phyloP scores from a whole-genome alignment of 2,113 vertebrate species.

The Lepidiolamprologus cunningtoni region DNA sequence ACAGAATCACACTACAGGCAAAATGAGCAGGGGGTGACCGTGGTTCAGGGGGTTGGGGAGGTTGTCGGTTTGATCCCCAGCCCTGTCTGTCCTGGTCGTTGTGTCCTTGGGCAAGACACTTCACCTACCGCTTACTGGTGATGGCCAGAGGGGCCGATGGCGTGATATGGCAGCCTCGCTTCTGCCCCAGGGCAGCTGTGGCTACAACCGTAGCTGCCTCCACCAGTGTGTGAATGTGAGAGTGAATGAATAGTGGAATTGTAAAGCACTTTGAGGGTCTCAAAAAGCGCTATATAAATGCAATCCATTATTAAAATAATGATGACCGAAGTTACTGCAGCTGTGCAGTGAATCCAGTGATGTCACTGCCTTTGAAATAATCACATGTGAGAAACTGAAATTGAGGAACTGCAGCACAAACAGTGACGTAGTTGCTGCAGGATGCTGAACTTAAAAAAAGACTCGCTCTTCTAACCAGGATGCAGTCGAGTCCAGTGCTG shows the following conservation, averaged over 20 bases:
- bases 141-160: accelerated
- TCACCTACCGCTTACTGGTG: not conserved
- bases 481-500: not conserved
- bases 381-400: not conserved
- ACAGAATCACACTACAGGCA: not conserved
- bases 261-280: accelerated
- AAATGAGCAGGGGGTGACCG: accelerated
- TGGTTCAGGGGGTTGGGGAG: not conserved
- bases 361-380: not conserved
- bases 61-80: not conserved
- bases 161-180: not conserved
- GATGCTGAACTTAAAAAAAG: not conserved
- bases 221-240: not conserved
- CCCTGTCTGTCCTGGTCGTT: not conserved
- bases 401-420: not conserved
- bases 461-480: not conserved
- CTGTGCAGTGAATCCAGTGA: not conserved
- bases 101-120: not conserved
- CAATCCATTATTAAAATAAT: not conserved
- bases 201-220: accelerated
- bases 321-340: not conserved
- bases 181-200: not conserved
- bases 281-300: not conserved
- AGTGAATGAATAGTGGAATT: accelerated
- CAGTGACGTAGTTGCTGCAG: not conserved